Evolutionary conservation across 2,113 vertebrate species (phyloP).

Genomic region (Elephas maximus): DNA sequence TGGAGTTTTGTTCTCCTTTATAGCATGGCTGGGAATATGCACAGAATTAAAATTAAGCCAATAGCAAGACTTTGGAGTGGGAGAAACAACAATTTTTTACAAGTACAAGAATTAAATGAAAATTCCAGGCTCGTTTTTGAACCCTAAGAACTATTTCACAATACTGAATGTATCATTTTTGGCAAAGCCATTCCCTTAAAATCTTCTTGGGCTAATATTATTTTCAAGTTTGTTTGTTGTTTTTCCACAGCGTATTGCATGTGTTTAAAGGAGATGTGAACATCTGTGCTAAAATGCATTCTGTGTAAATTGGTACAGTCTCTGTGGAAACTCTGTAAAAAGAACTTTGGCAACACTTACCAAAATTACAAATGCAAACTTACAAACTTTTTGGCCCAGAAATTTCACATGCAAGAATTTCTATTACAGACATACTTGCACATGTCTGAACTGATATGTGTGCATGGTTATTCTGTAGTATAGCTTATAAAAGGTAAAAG

Average conservation of each 20-base stretch:
- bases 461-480: neutral
- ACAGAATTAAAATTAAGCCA: neutral
- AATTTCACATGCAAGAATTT: conserved; percentile 39
- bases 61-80: neutral
- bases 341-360: neutral
- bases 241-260: neutral
- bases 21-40: neutral
- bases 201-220: neutral
- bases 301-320: neutral
- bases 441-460: neutral
- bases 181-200: neutral
- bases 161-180: neutral
- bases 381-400: neutral
- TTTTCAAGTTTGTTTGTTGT: neutral
- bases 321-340: neutral
- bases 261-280: neutral
- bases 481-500: neutral
- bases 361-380: conserved; percentile 28
- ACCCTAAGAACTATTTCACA: conserved; percentile 10
- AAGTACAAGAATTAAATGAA: conserved; percentile 14
- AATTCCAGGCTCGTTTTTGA: conserved; percentile 36
- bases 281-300: conserved; percentile 7
- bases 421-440: neutral
- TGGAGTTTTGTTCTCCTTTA: conserved; percentile 28
- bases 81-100: neutral